Evolutionary conservation across 2,888 invertebrate species (phyloP).

Genomic region (Drosophila meridionalis): DNA sequence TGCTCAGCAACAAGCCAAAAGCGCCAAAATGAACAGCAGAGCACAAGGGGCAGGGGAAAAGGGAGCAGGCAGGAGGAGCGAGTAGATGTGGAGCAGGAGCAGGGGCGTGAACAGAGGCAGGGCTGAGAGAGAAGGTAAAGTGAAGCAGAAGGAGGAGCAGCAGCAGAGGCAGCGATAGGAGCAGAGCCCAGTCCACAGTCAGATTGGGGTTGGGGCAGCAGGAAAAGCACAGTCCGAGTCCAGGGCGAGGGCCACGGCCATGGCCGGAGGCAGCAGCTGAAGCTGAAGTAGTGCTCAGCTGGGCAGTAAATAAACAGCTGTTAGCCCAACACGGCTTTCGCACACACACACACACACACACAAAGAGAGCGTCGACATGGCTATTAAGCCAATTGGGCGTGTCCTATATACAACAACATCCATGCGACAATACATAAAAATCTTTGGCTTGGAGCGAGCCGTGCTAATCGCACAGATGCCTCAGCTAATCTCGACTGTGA

Average conservation of each 20-base stretch:
- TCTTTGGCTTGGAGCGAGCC: not conserved
- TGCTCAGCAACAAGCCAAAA: constrained; percentile 23
- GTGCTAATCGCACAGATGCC: constrained; percentile 11
- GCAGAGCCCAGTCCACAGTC: not conserved
- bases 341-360: constrained; percentile 16
- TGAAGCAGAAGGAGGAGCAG: not conserved
- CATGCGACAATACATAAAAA: not conserved
- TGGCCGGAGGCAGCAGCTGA: not conserved
- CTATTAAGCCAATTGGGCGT: constrained; percentile 58
- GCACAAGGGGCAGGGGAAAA: not conserved
- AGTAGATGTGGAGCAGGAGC: not conserved
- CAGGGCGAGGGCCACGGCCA: not conserved
- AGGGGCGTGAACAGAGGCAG: not conserved
- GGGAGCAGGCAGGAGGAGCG: not conserved
- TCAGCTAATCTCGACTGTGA: constrained; percentile 15
- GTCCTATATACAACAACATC: constrained; percentile 13
- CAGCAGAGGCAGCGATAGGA: not conserved
- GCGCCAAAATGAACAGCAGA: constrained; percentile 10
- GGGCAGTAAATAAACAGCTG: constrained; percentile 43
- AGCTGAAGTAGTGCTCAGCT: not conserved
- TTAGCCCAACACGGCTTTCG: constrained; percentile 7
- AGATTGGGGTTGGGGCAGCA: not conserved
- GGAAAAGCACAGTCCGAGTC: not conserved
- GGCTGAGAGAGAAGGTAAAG: not conserved
- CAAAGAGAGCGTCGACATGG: constrained; percentile 49